These are phyloP conservation scores for Avahi laniger DNA, from an alignment of 2,797 vertebrate genomes.

Conservation along the genomic window DNA sequence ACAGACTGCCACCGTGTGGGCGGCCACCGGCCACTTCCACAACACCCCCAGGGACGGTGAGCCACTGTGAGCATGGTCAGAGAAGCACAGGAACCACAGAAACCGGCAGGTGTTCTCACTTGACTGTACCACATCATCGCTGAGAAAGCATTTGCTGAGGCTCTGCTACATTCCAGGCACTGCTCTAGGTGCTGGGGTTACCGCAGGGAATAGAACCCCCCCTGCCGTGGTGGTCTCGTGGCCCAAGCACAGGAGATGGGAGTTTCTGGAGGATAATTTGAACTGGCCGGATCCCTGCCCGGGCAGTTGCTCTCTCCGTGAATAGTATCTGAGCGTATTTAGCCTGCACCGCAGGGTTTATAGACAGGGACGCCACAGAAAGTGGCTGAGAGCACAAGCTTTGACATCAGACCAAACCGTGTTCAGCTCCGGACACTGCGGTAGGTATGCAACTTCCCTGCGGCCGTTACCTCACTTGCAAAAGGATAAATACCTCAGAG, in stretches of 20 bases:
- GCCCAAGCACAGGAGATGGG: background rate
- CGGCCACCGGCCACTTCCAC: background rate
- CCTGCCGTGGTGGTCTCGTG: accelerated
- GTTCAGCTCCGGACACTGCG: background rate
- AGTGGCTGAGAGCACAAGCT: background rate
- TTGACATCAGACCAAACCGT: background rate
- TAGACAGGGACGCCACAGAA: no score
- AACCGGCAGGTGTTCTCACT: no score
- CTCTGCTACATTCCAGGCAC: no score
- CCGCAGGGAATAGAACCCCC: background rate
- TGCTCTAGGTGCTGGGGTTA: no score
- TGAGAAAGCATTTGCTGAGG: background rate
- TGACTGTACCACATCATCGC: background rate
- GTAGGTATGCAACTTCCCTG: background rate
- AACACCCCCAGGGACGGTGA: background rate
- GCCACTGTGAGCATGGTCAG: background rate
- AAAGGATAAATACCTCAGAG: background rate
- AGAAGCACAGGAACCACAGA: background rate
- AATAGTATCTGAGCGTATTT: accelerated
- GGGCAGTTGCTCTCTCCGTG: accelerated
- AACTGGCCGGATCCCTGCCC: accelerated
- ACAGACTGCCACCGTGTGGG: background rate
- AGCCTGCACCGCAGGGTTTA: accelerated
- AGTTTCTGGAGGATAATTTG: no score
- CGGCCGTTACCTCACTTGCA: accelerated